Evolutionary conservation across 2,797 vertebrate species (phyloP), one percentile per base, ranked within the genome.

Genomic region (Sandelia bainsii): DNA sequence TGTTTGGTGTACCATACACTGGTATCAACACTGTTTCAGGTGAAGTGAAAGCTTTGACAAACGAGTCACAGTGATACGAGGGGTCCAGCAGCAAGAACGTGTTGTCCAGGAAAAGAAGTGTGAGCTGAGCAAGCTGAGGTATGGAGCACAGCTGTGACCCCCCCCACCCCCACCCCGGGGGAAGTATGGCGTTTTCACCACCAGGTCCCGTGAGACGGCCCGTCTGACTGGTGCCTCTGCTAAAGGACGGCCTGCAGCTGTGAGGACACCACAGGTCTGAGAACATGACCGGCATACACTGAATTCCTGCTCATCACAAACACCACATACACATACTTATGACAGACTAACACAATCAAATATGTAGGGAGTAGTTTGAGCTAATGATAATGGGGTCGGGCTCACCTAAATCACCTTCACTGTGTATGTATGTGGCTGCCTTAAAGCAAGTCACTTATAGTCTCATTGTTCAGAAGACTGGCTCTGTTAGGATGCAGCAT

Each of bases 91-190:
- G 56, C 20, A 42, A 48, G 59, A 65, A 69, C 62, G 52, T 48
- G 48, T 60, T 69, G 63, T 70, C 61, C 22, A 25, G 27, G 68
- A 40, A 66, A 75, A 79, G 80, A 67, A 65, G 60, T 20, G 51
- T 34, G 80, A 76, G 69, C 63, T 48, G 59, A 73, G 53, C 80
- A 54, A 79, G 80, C 80, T 46, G 72, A 70, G 82, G 69, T 62
- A 82, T 89, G 81, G 76, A 58, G 70, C 39, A n/a, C 85, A 89
- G 89, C 88, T 90, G 89, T 61, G 77, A 80, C 45, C 39, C 69
- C 23, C 34, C 44, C 7, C 25, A 25, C 25, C 25, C 44, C 39
- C 75, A 25, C 69, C 23, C 34, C 44, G 4, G 6, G 53, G 54
- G 65, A 81, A 54, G 23, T 77, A 75, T 29, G 29, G 49, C 12